These are phyloP conservation scores for Heliothis virescens DNA, from an alignment of 1,140 invertebrate species.

Conservation along the genomic window DNA sequence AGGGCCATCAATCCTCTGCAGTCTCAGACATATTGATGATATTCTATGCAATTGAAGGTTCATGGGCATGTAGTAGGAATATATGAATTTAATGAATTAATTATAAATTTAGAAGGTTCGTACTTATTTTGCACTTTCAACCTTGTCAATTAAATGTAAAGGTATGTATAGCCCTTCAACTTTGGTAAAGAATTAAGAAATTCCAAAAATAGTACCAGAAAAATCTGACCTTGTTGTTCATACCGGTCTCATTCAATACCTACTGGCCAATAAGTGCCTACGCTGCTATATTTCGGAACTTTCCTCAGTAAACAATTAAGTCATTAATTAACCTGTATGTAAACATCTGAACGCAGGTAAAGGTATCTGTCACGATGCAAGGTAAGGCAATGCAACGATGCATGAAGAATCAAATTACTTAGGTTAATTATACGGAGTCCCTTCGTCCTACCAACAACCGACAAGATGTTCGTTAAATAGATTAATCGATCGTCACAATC, in stretches of 20 bases:
- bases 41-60: not conserved
- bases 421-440: conserved; percentile 4
- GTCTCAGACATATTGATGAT: not conserved
- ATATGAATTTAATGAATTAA: not conserved
- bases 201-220: not conserved
- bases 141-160: not conserved
- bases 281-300: no score
- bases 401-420: conserved; percentile 60
- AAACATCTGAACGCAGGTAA: conserved; percentile 11
- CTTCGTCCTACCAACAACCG: conserved; percentile 27
- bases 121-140: not conserved
- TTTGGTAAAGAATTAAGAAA: not conserved
- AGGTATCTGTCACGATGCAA: conserved; percentile 48
- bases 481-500: no score
- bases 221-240: not conserved
- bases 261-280: no score
- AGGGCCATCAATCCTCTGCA: not conserved
- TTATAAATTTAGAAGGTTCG: not conserved
- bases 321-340: conserved; percentile 3
- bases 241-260: no score
- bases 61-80: not conserved
- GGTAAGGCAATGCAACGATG: conserved; percentile 50
- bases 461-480: not conserved
- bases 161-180: not conserved
- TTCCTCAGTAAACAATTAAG: no score